Evolutionary conservation across 2,888 invertebrate species (phyloP), one percentile per base, ranked within the genome.

Genomic region (Lagria hirta): DNA sequence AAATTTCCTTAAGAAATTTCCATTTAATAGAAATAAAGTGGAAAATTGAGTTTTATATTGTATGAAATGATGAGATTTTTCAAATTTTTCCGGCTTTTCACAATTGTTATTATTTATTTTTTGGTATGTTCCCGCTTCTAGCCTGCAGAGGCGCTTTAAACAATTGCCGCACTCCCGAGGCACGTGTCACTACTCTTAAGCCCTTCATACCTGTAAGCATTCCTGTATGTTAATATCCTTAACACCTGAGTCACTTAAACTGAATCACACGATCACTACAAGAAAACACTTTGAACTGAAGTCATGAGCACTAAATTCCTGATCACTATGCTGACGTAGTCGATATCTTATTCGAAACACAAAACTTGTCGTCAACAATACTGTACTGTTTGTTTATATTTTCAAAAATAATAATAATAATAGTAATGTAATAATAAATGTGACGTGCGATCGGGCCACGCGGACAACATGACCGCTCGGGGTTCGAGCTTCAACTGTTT

Each of bases 401-500:
- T 60, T 57, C 50, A 47, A 51, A 60, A 54, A 62, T 60, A 65
- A 58, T 57, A 60, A 60, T 59, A 41, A 38, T 44, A 11, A 37
- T 26, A 35, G 26, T 26, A 41, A 37, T 36, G 8, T 28, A 37
- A 35, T 35, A 23, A 23, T 37, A 38, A 47, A 42, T 57, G 57
- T 55, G 57, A 66, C 68, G 66, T 68, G 68, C 61, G 61, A 63
- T 60, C 60, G 62, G 65, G 63, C 64, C 61, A 62, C 66, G 65
- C 66, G 66, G 66, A 68, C 71, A 70, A 70, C 71, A 68, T 72
- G 62, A 68, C 69, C 66, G 66, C 65, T 65, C 68, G 68, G 63
- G 61, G 66, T 68, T 67, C 64, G 65, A 64, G 64, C 71, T 70
- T 70, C 67, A 66, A 72, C 72, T 72, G 71, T 69, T 69, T 69